Conservation (phyloP, 2,797 vertebrate genomes). For the Centropyge bicolor region DNA sequence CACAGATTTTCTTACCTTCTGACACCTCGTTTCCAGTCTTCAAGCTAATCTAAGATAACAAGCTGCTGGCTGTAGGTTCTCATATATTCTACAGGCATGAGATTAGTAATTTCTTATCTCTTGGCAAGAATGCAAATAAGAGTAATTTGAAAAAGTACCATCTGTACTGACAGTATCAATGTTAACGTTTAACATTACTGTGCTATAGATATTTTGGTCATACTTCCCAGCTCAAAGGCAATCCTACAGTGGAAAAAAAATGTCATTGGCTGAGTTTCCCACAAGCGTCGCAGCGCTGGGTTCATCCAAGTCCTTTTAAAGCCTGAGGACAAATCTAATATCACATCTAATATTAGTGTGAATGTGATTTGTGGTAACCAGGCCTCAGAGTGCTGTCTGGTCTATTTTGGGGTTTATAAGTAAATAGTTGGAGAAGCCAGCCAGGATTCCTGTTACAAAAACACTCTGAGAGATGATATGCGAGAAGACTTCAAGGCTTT, state of each 20-base stretch:
- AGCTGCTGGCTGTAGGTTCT: not conserved
- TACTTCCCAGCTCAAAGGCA: not conserved
- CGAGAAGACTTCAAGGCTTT: constrained; percentile 47
- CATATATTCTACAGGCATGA: not conserved
- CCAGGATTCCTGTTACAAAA: constrained; percentile 66
- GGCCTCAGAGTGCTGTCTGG: constrained; percentile 57
- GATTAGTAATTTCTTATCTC: not conserved
- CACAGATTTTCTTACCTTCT: too few species aligned
- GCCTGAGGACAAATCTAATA: constrained; percentile 51
- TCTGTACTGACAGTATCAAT: not conserved
- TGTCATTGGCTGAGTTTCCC: constrained; percentile 6
- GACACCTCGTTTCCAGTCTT: not conserved
- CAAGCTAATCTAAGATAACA: not conserved
- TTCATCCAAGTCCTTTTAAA: constrained; percentile 35
- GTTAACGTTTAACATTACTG: not conserved
- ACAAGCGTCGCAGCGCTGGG: not conserved
- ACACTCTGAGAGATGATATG: constrained; percentile 43
- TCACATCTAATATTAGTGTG: constrained; percentile 56
- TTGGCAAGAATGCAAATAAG: not conserved
- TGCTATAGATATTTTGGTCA: not conserved
- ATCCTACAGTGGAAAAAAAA: not conserved
- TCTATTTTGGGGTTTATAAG: constrained; percentile 66
- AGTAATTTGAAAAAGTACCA: not conserved
- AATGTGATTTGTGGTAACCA: constrained; percentile 57
- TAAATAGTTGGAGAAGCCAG: constrained; percentile 49